Conservation (phyloP, 2,888 invertebrate species). For the Euproctis similis region DNA sequence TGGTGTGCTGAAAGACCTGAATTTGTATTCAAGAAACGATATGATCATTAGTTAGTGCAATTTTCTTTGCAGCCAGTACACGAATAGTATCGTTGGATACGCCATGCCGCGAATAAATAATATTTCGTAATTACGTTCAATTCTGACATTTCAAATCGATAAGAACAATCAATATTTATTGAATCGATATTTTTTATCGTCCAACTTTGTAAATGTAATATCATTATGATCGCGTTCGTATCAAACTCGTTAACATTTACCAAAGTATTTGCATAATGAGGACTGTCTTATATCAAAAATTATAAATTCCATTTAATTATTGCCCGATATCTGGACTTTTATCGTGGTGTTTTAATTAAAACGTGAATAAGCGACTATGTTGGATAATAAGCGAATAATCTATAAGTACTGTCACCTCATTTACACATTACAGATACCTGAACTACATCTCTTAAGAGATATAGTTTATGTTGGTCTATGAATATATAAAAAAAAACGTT, state of each 20-base stretch:
- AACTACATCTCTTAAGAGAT: slow-evolving; percentile 24
- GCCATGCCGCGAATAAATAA: slow-evolving; percentile 53
- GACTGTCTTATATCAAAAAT: slow-evolving; percentile 27
- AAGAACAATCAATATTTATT: no score
- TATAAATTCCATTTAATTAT: slow-evolving; percentile 24
- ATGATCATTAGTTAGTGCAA: slow-evolving; percentile 70
- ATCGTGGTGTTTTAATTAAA: slow-evolving; percentile 37
- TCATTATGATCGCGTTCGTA: slow-evolving; percentile 34
- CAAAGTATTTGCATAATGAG: slow-evolving; percentile 35
- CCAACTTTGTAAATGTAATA: slow-evolving; percentile 35
- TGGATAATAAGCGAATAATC: slow-evolving; percentile 30
- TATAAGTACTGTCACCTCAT: slow-evolving; percentile 47
- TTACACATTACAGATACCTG: slow-evolving; percentile 42
- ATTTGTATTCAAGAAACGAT: slow-evolving; percentile 71
- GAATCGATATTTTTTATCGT: slow-evolving; percentile 41
- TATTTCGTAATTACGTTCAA: slow-evolving; percentile 56
- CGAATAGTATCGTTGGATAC: slow-evolving; percentile 48
- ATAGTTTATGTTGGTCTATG: slow-evolving; percentile 22
- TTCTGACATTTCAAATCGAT: slow-evolving; percentile 48
- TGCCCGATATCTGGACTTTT: slow-evolving; percentile 21
- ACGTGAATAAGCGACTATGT: slow-evolving; percentile 34
- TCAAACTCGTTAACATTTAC: slow-evolving; percentile 32
- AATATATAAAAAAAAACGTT: slow-evolving; percentile 27
- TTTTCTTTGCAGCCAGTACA: slow-evolving; percentile 65
- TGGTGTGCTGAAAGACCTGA: slow-evolving; percentile 59